A percentile compares a stretch with the other conserved stretches of the same genome.
Conservation (phyloP, 2,888 invertebrate species). For the Caenorhabditis afra region DNA sequence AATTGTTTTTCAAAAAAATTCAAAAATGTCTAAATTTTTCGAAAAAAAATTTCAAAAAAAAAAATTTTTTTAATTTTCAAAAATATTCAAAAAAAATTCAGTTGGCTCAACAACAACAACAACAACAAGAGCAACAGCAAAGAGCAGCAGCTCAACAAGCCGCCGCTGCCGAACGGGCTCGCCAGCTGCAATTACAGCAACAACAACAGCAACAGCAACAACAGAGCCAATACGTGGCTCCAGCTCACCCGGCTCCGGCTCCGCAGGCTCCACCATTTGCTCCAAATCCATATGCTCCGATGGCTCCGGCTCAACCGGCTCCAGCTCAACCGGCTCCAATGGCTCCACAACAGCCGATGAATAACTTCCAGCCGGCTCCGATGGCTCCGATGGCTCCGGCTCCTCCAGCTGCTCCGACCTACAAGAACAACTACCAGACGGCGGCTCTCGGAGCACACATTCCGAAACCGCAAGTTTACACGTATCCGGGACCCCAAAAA, state of each 20-base stretch:
- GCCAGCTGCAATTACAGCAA: constrained; percentile 1
- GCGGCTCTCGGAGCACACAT: constrained; percentile 58
- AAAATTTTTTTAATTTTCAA: too few species aligned
- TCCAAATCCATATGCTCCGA: constrained; percentile 17
- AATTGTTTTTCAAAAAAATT: too few species aligned
- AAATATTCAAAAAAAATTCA: not conserved
- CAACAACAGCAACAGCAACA: constrained; percentile 10
- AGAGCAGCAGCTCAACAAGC: constrained; percentile 37
- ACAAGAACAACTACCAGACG: constrained; percentile 58
- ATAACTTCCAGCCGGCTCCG: not conserved
- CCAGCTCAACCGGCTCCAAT: constrained; percentile 11
- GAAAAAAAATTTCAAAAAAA: too few species aligned
- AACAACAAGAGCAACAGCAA: constrained; percentile 33
- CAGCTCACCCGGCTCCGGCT: constrained; percentile 8
- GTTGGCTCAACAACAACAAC: constrained; percentile 33
- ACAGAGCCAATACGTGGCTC: constrained; percentile 2
- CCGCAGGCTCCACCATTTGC: constrained; percentile 25
- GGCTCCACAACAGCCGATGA: not conserved
- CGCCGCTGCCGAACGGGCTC: constrained; percentile 28
- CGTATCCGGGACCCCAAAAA: constrained; percentile 52
- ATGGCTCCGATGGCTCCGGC: too few species aligned
- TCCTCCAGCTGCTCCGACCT: constrained; percentile 15
- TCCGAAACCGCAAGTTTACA: constrained; percentile 59
- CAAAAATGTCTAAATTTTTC: too few species aligned
- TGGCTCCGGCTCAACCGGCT: not conserved